Conservation (phyloP, 2,888 invertebrate genomes). For the Pristionchus fissidentatus region DNA sequence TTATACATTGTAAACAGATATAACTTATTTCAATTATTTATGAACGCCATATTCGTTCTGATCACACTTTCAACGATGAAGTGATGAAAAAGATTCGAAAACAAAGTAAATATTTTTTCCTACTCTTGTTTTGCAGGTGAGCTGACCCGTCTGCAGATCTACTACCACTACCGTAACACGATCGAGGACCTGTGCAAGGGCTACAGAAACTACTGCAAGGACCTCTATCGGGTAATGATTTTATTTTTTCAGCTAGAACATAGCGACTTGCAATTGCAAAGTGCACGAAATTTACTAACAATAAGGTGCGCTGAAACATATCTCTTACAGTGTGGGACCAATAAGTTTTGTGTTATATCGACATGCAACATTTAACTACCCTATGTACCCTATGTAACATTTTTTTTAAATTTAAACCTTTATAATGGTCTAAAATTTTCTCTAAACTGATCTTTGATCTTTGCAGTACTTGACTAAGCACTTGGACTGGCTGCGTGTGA, state of each 20-base stretch:
- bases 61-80: no score
- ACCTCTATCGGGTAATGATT: constrained; percentile 13
- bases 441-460: no score
- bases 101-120: neutral
- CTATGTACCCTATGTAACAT: neutral
- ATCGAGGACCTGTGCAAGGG: constrained; percentile 69
- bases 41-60: no score
- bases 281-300: neutral
- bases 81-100: no score
- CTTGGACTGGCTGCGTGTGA: constrained; percentile 69
- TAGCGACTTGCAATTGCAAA: neutral
- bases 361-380: neutral
- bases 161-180: constrained; percentile 73
- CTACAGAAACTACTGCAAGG: constrained; percentile 55
- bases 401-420: neutral
- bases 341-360: no score
- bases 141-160: constrained; percentile 72
- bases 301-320: neutral
- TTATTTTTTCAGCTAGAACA: neutral
- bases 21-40: no score
- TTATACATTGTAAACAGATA: no score
- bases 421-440: neutral
- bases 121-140: constrained; percentile 57
- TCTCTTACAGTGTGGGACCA: neutral
- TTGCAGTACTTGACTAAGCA: constrained; percentile 64